Percentiles rank a stretch among this genome's conserved stretches.
Conservation (phyloP, 2,113 vertebrate genomes). For the Isichthys henryi region DNA sequence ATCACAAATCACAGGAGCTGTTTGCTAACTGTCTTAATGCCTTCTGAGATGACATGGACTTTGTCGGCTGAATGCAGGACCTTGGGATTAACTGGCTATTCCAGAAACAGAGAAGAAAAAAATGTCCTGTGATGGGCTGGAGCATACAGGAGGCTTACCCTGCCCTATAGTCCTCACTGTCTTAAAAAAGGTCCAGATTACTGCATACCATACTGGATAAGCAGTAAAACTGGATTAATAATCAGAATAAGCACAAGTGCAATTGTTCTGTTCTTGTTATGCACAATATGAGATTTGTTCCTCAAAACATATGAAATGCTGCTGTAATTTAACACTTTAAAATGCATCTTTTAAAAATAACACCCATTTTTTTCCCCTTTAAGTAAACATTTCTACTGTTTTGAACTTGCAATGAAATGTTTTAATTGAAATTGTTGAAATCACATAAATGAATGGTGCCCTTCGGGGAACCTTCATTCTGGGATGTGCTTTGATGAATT, state of each 20-base stretch:
- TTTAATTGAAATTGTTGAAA: neutral
- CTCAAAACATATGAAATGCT: neutral
- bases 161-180: neutral
- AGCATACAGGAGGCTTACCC: neutral
- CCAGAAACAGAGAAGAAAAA: neutral
- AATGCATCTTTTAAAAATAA: neutral
- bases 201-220: neutral
- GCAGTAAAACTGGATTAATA: neutral
- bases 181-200: neutral
- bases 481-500: slow-evolving; percentile 20
- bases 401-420: neutral
- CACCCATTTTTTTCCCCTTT: neutral
- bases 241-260: neutral
- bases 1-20: neutral
- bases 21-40: neutral
- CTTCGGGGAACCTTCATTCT: slow-evolving; percentile 2
- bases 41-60: neutral
- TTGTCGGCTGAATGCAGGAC: neutral
- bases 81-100: neutral
- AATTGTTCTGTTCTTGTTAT: neutral
- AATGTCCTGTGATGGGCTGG: neutral
- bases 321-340: neutral
- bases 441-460: neutral
- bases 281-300: neutral
- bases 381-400: neutral